These are phyloP conservation scores for Delphinus delphis DNA, from an alignment of 2,113 vertebrate genomes.

Conservation along the genomic window DNA sequence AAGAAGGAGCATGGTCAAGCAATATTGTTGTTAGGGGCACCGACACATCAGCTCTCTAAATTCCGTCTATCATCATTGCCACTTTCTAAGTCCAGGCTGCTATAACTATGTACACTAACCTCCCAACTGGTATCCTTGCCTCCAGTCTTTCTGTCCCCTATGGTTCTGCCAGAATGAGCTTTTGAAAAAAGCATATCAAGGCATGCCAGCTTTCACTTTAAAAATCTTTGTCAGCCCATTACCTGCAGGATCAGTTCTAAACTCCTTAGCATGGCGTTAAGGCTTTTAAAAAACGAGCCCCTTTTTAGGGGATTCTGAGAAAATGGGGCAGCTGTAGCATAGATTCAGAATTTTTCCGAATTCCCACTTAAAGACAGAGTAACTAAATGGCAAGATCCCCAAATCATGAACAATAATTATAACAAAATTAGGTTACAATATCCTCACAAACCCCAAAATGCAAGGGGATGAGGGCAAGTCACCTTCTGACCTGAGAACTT, in stretches of 20 bases:
- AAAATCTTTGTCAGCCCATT: background rate
- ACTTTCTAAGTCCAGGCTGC: background rate
- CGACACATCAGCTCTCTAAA: background rate
- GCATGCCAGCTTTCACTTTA: background rate
- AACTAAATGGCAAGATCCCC: background rate
- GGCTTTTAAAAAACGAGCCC: too few relatives aligned
- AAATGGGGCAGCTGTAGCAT: too few relatives aligned
- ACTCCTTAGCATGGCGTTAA: background rate
- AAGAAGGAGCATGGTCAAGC: background rate
- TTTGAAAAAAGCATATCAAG: background rate
- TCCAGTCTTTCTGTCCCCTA: background rate
- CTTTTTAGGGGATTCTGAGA: too few relatives aligned
- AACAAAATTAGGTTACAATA: background rate
- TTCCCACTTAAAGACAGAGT: background rate
- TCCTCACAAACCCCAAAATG: background rate
- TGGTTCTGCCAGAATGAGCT: background rate
- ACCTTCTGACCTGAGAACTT: background rate
- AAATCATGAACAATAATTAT: background rate
- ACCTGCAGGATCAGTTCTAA: background rate
- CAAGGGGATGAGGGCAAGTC: background rate
- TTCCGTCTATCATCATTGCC: background rate
- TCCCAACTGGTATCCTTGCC: background rate
- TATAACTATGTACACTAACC: background rate
- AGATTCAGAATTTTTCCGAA: constrained; percentile 4
- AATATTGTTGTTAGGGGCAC: background rate